Evolutionary conservation across 2,888 invertebrate species (phyloP), one percentile per base, ranked within the genome.

Genomic region (Subacronicta megacephala): DNA sequence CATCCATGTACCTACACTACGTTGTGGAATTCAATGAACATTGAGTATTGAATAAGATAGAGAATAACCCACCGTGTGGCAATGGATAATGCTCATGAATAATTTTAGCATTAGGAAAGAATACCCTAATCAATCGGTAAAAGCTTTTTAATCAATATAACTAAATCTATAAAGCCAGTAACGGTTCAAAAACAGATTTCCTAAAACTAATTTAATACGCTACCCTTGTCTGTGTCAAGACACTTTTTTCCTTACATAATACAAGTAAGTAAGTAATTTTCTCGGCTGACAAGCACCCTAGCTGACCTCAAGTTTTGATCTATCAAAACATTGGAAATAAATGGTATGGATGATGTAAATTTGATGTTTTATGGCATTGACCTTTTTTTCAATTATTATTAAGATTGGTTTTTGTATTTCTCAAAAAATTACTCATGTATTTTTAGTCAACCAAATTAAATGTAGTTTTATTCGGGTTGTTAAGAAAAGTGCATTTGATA

Each of bases 291-390:
- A 44, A 49, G 41, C 56, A 44, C 55, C 49, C 41, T 45, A 26
- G 29, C 33, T 51, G 41, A 60, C 54, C 55, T 47, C 52, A 55
- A 36, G n/a, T 35, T 36, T 7, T 42, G 9, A 17, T 36, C 33
- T 36, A 58, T 63, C 51, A 26, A 57, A 58, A 63, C 42, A 55
- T 58, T 58, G 52, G 23, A 51, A 60, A 52, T 47, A 67, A 69
- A 68, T 75, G 45, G 31, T 20, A 49, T 59, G 43, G 42, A 59
- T 61, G 45, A 72, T 65, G 54, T 54, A 52, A 64, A 57, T 60
- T 37, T 40, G 26, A 58, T 53, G 18, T 31, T n/a, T 29, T n/a
- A 12, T 16, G 18, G 20, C 38, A 12, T 37, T 59, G 35, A 53
- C 17, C 31, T 56, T 68, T 31, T 38, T 52, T 3, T 12, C 2